Conservation (phyloP, 2,888 invertebrate species). For the Protonemura montana region DNA sequence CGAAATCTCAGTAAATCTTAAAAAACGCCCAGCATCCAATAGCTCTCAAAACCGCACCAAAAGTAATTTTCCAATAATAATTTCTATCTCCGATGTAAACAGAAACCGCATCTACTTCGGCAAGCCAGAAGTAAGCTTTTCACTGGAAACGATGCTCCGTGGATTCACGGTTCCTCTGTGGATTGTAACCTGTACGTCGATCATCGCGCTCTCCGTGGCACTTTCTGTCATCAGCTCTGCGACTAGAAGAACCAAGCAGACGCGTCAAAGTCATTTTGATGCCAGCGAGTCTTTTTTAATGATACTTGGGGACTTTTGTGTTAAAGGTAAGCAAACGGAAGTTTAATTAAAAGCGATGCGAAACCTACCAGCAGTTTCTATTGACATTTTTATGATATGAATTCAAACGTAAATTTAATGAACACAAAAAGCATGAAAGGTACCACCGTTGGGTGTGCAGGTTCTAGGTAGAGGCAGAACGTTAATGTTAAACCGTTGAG, state of each 20-base stretch:
- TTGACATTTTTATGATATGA: too few species aligned
- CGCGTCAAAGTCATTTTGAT: background rate
- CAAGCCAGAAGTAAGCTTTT: background rate
- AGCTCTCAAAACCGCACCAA: too few species aligned
- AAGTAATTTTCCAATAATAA: too few species aligned
- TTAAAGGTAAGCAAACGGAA: background rate
- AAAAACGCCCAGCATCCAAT: too few species aligned
- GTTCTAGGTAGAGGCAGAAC: too few species aligned
- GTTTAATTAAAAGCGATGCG: too few species aligned
- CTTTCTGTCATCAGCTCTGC: background rate
- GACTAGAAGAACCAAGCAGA: background rate
- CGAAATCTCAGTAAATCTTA: too few species aligned
- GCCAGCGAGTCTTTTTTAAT: background rate
- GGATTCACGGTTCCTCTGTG: background rate
- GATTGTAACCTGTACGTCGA: background rate
- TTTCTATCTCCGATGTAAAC: background rate
- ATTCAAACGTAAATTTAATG: too few species aligned
- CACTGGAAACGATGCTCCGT: background rate
- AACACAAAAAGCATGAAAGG: too few species aligned
- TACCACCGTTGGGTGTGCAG: too few species aligned
- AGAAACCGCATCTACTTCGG: background rate
- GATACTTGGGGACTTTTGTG: background rate
- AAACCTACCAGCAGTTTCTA: too few species aligned
- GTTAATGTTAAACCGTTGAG: too few species aligned
- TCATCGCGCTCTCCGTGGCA: background rate